A percentile compares a stretch with the other conserved stretches of the same genome.
These are phyloP conservation scores for Enteromius unitaeniatus DNA, from an alignment of 2,797 vertebrate genomes.

Conservation along the genomic window DNA sequence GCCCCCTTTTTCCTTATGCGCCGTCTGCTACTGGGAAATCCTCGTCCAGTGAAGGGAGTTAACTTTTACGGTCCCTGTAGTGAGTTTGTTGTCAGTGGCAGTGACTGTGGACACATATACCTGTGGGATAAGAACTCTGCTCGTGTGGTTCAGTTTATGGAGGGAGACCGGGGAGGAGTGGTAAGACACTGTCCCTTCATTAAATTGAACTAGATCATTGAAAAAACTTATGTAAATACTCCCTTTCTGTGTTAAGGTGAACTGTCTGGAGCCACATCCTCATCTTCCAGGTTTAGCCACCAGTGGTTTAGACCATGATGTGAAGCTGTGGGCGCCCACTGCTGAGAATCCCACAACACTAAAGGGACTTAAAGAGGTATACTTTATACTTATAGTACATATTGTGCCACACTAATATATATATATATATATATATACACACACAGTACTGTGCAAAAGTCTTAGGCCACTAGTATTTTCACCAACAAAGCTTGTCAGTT, in stretches of 20 bases:
- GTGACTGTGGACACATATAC: slow-evolving; percentile 97
- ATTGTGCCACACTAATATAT: background rate
- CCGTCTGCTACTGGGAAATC: background rate
- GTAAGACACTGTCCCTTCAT: slow-evolving; percentile 74
- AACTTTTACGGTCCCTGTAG: slow-evolving; percentile 97
- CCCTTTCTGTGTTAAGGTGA: slow-evolving; percentile 78
- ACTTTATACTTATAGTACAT: background rate
- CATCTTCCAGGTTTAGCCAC: slow-evolving; percentile 93
- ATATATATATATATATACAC: background rate
- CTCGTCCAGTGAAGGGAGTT: slow-evolving; percentile 89
- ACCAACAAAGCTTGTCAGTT: background rate
- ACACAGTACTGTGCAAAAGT: background rate
- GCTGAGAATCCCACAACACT: slow-evolving; percentile 88
- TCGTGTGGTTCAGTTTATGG: slow-evolving; percentile 96
- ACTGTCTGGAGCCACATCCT: slow-evolving; percentile 94
- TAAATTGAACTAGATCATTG: background rate
- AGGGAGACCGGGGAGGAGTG: slow-evolving; percentile 96
- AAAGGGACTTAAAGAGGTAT: slow-evolving; percentile 89
- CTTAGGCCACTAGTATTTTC: no score
- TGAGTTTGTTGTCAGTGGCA: slow-evolving; percentile 97
- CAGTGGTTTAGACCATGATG: slow-evolving; percentile 94
- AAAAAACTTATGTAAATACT: background rate
- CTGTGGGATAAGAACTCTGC: slow-evolving; percentile 96
- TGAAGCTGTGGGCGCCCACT: slow-evolving; percentile 96
- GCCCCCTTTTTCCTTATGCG: background rate